Base-by-base conservation (phyloP, 2,113 vertebrate species). In the Apodemus sylvaticus region DNA sequence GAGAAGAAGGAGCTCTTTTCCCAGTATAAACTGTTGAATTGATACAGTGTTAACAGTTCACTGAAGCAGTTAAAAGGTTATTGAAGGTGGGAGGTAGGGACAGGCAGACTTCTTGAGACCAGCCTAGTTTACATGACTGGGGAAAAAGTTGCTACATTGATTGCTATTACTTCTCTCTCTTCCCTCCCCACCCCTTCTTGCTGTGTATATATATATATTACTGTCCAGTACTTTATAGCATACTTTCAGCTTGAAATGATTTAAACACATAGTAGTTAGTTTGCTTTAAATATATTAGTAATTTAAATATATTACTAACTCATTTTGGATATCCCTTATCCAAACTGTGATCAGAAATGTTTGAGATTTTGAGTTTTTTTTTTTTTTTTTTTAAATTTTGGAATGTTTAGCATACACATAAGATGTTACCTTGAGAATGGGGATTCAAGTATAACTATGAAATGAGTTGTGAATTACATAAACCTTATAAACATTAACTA, bases 41-140 rank as follows among this genome's bases (percentile, higher is more conserved):
- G 29, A 64, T 77, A 68, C 34, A 68, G 48, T 81, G 17, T n/a
- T 53, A 73, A 34, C 31, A 16, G 66, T 68, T 68, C 58, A 86
- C 81, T 55, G 64, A 96, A 76, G 26, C 31, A 85, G 5, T 93
- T 86, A 36, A 88, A 89, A 86, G 55, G 34, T 82, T 71, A 58
- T 1, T 73, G 3, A 10, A 77, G 66, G 78, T 88, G 36, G 22
- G 19, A 60, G 53, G 53, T 82, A 60, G 12, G 58, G 20, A 58
- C 12, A 82, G 53, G 55, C 53, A 60, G 20, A 39, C 31, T 48
- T 53, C 29, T 51, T 78, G 48, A 78, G 76, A 31, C 1, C 48
- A 78, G 29, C 48, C 16, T 51, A 16, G 7, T 53, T 8, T 53
- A 78, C 31, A 78, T 19, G 31, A 29, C 16, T 8, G 31, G 51